These are phyloP conservation scores for Ctenicera cuprea DNA, from an alignment of 2,888 invertebrate species.

Conservation along the genomic window DNA sequence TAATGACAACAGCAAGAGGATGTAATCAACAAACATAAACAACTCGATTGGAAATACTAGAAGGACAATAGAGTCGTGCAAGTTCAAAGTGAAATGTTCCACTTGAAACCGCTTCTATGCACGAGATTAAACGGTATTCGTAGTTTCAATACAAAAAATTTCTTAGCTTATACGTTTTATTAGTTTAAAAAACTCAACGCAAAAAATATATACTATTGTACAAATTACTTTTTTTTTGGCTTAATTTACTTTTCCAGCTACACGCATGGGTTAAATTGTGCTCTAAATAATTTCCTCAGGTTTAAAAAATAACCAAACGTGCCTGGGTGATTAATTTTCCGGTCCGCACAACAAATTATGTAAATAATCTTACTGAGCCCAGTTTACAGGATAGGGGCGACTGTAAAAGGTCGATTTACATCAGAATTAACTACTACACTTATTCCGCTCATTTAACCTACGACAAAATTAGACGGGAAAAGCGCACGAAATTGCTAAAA, in stretches of 20 bases:
- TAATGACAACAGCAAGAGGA: neutral
- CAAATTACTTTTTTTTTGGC: too few relatives aligned
- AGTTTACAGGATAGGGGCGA: slow-evolving; percentile 8
- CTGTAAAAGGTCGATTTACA: slow-evolving; percentile 6
- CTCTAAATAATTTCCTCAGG: neutral
- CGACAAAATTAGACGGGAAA: neutral
- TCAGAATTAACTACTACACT: slow-evolving; percentile 4
- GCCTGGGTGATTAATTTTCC: slow-evolving; percentile 2
- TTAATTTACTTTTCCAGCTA: neutral
- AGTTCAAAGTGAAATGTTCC: neutral
- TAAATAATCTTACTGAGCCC: slow-evolving; percentile 1
- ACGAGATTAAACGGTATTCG: too few relatives aligned
- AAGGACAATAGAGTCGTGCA: neutral
- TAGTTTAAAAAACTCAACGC: neutral
- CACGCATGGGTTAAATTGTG: neutral
- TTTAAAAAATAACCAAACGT: slow-evolving; percentile 11
- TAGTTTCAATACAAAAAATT: neutral
- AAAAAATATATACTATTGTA: too few relatives aligned
- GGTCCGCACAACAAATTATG: slow-evolving; percentile 5
- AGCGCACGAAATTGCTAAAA: neutral
- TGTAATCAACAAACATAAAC: slow-evolving; percentile 14
- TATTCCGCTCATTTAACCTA: slow-evolving; percentile 8
- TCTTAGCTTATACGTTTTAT: neutral
- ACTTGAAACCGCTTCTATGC: neutral
- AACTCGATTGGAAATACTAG: neutral